Conservation (phyloP, 2,113 vertebrate genomes). For the Trogon surrucura region DNA sequence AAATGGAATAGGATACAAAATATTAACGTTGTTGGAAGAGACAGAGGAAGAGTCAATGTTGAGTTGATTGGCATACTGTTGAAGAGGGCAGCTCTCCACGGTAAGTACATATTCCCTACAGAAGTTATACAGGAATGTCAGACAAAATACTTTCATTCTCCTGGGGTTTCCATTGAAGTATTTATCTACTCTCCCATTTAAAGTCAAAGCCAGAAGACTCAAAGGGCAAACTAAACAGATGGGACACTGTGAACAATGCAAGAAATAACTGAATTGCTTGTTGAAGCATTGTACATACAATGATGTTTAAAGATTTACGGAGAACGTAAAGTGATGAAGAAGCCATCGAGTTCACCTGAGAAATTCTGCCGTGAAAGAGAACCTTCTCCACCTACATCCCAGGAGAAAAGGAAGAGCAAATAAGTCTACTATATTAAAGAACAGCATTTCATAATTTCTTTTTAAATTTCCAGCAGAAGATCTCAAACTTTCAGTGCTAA, state of each 20-base stretch:
- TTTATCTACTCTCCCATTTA: not conserved
- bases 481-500: not conserved
- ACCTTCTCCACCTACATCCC: not conserved
- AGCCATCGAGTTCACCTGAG: not conserved
- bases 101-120: not conserved
- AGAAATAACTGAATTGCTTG: not conserved
- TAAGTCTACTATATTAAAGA: not conserved
- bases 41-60: not conserved
- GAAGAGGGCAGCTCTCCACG: not conserved
- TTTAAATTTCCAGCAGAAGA: not conserved
- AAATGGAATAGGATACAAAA: not conserved
- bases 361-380: not conserved
- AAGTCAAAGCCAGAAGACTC: not conserved
- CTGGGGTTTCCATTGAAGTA: not conserved
- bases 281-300: not conserved
- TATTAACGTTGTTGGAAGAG: not conserved
- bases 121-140: not conserved
- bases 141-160: not conserved
- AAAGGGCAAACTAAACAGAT: not conserved
- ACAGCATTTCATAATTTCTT: not conserved
- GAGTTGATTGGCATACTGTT: not conserved
- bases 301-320: not conserved
- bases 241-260: not conserved
- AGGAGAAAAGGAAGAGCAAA: not conserved
- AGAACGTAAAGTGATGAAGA: not conserved